Evolutionary conservation across 1,140 invertebrate species (phyloP).

Genomic region (Rhyzopertha dominica): DNA sequence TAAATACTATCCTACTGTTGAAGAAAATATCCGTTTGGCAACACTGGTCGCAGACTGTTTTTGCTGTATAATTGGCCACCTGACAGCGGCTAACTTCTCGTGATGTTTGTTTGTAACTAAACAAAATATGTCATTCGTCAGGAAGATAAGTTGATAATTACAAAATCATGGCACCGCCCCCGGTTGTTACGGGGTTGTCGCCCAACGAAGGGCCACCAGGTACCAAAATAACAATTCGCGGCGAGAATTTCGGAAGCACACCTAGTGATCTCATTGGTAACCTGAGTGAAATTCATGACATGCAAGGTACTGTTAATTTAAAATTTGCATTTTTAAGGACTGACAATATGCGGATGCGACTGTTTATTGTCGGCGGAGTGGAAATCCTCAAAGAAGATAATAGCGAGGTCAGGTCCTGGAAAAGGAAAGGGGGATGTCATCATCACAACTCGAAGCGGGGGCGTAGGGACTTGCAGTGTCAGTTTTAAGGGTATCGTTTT

Average conservation of each 20-base stretch:
- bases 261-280: conserved; percentile 83
- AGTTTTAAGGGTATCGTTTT: conserved; percentile 72
- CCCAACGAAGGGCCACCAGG: conserved; percentile 97
- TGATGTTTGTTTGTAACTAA: no score
- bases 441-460: conserved; percentile 84
- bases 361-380: conserved; percentile 94
- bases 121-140: no score
- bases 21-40: no score
- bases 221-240: conserved; percentile 90
- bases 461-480: conserved; percentile 89
- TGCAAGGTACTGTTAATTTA: conserved; percentile 5
- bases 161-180: conserved; percentile 63
- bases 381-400: conserved; percentile 96
- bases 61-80: no score
- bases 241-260: conserved; percentile 88
- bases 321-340: conserved; percentile 53
- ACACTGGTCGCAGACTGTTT: no score
- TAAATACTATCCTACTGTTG: no score
- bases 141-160: no score
- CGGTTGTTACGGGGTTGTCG: conserved; percentile 92
- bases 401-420: conserved; percentile 88
- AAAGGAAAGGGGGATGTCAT: conserved; percentile 96
- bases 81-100: no score
- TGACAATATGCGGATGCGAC: conserved; percentile 94
- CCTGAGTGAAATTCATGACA: conserved; percentile 16